Evolutionary conservation across 2,888 invertebrate species (phyloP).

Genomic region (Spilosoma lubricipeda): DNA sequence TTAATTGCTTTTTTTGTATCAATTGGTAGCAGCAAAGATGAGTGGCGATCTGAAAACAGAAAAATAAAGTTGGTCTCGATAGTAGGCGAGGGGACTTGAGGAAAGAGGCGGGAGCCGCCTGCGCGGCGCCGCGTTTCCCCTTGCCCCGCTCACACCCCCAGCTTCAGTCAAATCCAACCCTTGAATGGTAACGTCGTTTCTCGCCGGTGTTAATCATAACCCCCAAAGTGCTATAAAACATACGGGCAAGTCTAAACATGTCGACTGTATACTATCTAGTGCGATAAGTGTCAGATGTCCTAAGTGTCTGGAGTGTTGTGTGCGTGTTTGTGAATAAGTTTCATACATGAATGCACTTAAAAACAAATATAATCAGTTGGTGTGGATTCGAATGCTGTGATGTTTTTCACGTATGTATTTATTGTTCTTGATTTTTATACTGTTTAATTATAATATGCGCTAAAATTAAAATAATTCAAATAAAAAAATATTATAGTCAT

Average conservation of each 20-base stretch:
- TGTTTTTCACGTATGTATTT: constrained; percentile 54
- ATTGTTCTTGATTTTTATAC: constrained; percentile 24
- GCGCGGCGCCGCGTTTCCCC: constrained; percentile 63
- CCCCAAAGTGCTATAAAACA: constrained; percentile 37
- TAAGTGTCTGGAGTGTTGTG: constrained; percentile 43
- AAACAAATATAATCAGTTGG: constrained; percentile 41
- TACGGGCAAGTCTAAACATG: constrained; percentile 39
- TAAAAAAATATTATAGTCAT: no score
- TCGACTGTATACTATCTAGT: constrained; percentile 38
- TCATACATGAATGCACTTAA: constrained; percentile 48
- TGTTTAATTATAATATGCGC: not conserved
- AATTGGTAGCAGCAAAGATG: constrained; percentile 60
- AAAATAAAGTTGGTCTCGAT: constrained; percentile 67
- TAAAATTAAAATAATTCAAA: no score
- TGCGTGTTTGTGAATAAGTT: constrained; percentile 37
- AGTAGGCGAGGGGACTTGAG: constrained; percentile 45
- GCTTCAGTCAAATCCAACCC: constrained; percentile 63
- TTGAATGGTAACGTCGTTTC: constrained; percentile 55
- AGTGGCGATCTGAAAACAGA: constrained; percentile 67
- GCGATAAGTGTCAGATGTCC: constrained; percentile 41
- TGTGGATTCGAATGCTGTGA: constrained; percentile 48
- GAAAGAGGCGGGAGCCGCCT: constrained; percentile 52
- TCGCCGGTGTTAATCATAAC: constrained; percentile 41
- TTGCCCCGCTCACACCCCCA: constrained; percentile 52
- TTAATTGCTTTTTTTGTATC: constrained; percentile 63